Percentiles rank a stretch among this genome's conserved stretches.
These are phyloP conservation scores for Olivierus martensii DNA, from an alignment of 1,140 invertebrate genomes.

Conservation along the genomic window DNA sequence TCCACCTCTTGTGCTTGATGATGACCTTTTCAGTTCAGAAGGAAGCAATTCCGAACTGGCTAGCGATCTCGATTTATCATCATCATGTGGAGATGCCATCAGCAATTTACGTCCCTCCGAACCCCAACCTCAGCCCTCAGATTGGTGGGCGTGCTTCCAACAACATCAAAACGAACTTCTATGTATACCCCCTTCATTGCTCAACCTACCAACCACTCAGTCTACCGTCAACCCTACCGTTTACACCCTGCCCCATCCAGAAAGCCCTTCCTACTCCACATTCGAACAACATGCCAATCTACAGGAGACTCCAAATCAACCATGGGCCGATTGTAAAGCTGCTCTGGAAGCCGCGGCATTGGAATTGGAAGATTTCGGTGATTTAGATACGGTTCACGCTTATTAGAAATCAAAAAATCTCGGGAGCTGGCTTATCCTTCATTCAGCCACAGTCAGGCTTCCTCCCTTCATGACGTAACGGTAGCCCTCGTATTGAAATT, in stretches of 20 bases:
- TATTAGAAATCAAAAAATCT: conserved; percentile 4
- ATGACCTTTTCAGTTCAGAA: conserved; percentile 14
- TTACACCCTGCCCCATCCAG: conserved; percentile 3
- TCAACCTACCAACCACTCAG: not conserved
- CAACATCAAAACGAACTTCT: not conserved
- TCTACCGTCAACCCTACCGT: not conserved
- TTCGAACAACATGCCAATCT: not conserved
- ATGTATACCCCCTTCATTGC: not conserved
- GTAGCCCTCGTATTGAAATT: no score
- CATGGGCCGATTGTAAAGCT: conserved; percentile 19
- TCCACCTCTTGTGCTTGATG: conserved; percentile 12
- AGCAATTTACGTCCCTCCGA: not conserved
- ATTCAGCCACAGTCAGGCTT: no score
- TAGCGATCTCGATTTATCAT: conserved; percentile 8
- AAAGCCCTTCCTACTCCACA: not conserved
- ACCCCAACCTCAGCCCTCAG: not conserved
- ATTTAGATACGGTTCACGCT: conserved; percentile 12
- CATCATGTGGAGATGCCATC: conserved; percentile 1
- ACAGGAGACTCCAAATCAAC: conserved; percentile 9
- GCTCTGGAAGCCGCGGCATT: conserved; percentile 15
- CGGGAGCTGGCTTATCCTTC: no score
- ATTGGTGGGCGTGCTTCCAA: no score
- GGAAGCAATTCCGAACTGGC: conserved; percentile 11
- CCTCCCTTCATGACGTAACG: no score
- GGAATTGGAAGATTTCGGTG: conserved; percentile 16